phyloP scores from a whole-genome alignment of 2,113 vertebrate genomes.

The Pseudorectes ferrugineus region DNA sequence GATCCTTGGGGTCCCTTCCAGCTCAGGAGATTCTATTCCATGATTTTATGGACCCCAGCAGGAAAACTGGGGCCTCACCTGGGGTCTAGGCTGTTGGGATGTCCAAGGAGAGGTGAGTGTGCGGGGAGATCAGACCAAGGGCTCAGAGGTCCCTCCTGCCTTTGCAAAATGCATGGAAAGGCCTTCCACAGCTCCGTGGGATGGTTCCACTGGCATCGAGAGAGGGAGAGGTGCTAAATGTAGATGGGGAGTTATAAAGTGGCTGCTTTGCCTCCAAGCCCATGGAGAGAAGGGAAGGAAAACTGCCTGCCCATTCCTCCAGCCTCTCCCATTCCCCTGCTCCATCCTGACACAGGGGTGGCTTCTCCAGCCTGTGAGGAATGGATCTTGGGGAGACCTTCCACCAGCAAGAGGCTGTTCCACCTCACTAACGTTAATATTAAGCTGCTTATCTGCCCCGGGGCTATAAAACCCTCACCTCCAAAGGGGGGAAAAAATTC shows the following conservation, averaged over 20 bases:
- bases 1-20: too few species aligned
- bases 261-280: fast-evolving
- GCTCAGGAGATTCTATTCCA: not conserved
- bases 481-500: not conserved
- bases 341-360: not conserved
- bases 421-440: not conserved
- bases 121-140: not conserved
- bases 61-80: not conserved
- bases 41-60: not conserved
- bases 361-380: not conserved
- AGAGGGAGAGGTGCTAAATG: not conserved
- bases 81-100: not conserved
- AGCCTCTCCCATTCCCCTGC: not conserved
- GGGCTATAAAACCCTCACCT: not conserved
- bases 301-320: fast-evolving
- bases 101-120: fast-evolving
- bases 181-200: fast-evolving
- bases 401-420: not conserved
- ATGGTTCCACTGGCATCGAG: fast-evolving
- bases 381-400: not conserved
- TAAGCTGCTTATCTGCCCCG: not conserved
- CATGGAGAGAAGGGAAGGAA: not conserved
- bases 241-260: not conserved
- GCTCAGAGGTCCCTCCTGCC: not conserved
- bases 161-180: not conserved